phyloP scores from a whole-genome alignment of 2,113 vertebrate species.

The Lepus timidus region DNA sequence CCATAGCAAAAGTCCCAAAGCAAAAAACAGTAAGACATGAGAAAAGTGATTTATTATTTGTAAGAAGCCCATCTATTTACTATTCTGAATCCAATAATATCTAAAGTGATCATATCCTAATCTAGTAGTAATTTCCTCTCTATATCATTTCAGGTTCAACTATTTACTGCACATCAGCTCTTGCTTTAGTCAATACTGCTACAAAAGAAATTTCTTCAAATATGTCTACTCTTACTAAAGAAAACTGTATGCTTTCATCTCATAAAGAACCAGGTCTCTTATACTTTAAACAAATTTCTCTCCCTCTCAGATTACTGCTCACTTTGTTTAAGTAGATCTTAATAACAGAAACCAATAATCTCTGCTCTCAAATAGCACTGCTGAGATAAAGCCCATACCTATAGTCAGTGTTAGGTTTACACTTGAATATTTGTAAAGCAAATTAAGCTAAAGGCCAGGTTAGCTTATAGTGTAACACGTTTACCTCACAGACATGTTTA shows the following conservation, averaged over 20 bases:
- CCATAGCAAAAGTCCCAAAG: neutral
- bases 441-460: slow-evolving; percentile 6
- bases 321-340: slow-evolving; percentile 13
- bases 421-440: neutral
- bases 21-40: slow-evolving; percentile 18
- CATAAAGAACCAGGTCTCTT: neutral
- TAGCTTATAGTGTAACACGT: slow-evolving; percentile 3
- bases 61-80: neutral
- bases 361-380: neutral
- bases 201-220: neutral
- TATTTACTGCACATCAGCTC: slow-evolving; percentile 9
- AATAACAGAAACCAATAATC: neutral
- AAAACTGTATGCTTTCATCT: slow-evolving; percentile 5
- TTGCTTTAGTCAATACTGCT: neutral
- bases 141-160: neutral
- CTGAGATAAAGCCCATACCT: neutral
- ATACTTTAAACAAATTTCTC: neutral
- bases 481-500: slow-evolving; percentile 8
- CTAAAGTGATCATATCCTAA: neutral
- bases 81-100: neutral
- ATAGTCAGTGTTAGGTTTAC: neutral
- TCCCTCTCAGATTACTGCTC: neutral
- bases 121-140: neutral
- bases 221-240: neutral
- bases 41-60: neutral